Evolutionary conservation across 2,797 vertebrate genomes (phyloP), one percentile per base, ranked within the genome.

Genomic region (Sebastes oblongus): DNA sequence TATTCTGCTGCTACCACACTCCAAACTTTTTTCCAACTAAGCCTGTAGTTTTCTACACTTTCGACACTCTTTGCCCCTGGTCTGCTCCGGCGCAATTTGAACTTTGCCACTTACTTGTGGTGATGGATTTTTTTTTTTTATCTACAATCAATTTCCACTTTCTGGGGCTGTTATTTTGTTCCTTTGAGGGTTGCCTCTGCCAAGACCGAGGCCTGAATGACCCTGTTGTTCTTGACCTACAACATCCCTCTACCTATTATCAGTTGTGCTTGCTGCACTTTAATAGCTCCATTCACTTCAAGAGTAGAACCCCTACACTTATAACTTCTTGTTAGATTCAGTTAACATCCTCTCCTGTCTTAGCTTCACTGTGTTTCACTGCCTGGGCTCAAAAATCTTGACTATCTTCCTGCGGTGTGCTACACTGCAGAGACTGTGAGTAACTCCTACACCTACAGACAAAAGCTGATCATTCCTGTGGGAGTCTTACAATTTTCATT

Each of bases 101-200:
- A 72, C 86, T 82, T 72, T 75, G 30, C 52, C 54, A 54, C 62
- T 66, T 81, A 77, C 32, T 75, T 14, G n/a, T 72, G 13, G 64
- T 78, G 78, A 84, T 84, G 32, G 81, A 72, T 73, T 83, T 81
- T 80, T 72, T 72, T 71, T 72, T 72, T 16, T 64, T 55, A 29
- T 61, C 16, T 39, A 46, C 59, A 50, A 85, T 88, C 77, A 84
- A 81, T 89, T 86, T 86, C 67, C 76, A 80, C 74, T 86, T 83
- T 88, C 77, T 72, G 20, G 14, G 32, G 64, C 36, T 82, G 85
- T 85, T 80, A 75, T 89, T 90, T 81, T 67, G 55, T 82, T 77
- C 72, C 60, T 77, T 68, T 77, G 77, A 83, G 81, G 56, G 62
- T 76, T 72, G 34, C 7, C n/a, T 81, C 66, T 69, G 54, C 64